Base-by-base conservation (phyloP, 2,888 invertebrate species). In the Sarcophaga variegata region DNA sequence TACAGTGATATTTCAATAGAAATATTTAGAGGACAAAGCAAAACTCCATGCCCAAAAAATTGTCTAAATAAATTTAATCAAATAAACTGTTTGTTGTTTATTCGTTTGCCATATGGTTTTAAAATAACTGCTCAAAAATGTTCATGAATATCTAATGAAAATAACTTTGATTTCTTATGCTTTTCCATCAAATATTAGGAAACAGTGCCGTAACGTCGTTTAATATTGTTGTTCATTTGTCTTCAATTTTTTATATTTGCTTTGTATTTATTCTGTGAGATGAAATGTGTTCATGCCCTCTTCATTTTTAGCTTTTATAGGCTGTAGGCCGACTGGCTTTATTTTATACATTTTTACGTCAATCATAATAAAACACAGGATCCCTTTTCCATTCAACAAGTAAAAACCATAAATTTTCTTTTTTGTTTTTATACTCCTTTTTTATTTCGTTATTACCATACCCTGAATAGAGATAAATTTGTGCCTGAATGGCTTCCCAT, bases 371-470 rank as follows among this genome's bases (percentile, higher is more conserved):
- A 62, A 62, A 69, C 14, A 62, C 47, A 69, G 17, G 10, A 67
- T 59, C 6, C 22, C 17, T 76, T 69, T 82, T 70, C 27, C 14
- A 54, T 69, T 70, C 27, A 76, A 70, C 54, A 63, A 81, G n/a
- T 76, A 70, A 22, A 37, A n/a, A 60, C 20, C 20, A 62, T 74
- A 74, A 47, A 17, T 74, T 67, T 47, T 62, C 5, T 8, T 59
- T 22, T 17, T 66, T 17, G 17, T 27, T 37, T 66, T 64, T 60
- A 37, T 37, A 8, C 20, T 49, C 22, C 27, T 45, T 20, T 45
- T 60, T 59, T 49, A 20, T 69, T 69, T 63, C 12, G 5, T 76
- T 37, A 37, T 0, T 8, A 10, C 60, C 20, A 60, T 37, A 37
- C 37, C 2, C 37, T 37, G 8, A 37, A 37, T 37, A 37, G 6